phyloP scores from a whole-genome alignment of 2,797 vertebrate genomes.

The Morus bassanus region DNA sequence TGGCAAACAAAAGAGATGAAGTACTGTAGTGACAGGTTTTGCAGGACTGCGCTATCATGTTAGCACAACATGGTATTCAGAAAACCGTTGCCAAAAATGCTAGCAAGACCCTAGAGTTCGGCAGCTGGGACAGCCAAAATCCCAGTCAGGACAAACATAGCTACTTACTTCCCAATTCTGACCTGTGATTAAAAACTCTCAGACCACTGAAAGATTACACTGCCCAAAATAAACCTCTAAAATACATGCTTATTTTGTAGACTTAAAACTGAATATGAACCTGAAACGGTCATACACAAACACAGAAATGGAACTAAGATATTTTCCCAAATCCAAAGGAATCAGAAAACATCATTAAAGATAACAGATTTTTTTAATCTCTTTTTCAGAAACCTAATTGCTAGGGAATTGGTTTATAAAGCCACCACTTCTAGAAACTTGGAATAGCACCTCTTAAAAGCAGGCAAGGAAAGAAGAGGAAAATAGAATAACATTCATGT shows the following conservation, averaged over 20 bases:
- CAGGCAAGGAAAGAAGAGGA: not conserved
- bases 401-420: not conserved
- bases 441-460: not conserved
- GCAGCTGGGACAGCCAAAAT: not conserved
- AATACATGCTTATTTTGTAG: not conserved
- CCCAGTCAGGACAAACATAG: not conserved
- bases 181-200: not conserved
- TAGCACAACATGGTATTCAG: not conserved
- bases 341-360: not conserved
- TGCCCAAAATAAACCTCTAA: not conserved
- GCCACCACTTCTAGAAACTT: not conserved
- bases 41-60: not conserved
- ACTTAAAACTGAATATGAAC: not conserved
- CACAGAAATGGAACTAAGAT: not conserved
- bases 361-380: not conserved
- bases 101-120: not conserved
- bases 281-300: not conserved
- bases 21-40: rapidly evolving
- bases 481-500: not conserved
- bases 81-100: not conserved
- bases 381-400: not conserved
- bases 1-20: not conserved
- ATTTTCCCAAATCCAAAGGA: not conserved
- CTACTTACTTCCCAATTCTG: not conserved
- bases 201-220: not conserved